These are phyloP conservation scores for Zoanthus sociatus DNA, from an alignment of 92 coral and sea anemone genomes.

Conservation along the genomic window DNA sequence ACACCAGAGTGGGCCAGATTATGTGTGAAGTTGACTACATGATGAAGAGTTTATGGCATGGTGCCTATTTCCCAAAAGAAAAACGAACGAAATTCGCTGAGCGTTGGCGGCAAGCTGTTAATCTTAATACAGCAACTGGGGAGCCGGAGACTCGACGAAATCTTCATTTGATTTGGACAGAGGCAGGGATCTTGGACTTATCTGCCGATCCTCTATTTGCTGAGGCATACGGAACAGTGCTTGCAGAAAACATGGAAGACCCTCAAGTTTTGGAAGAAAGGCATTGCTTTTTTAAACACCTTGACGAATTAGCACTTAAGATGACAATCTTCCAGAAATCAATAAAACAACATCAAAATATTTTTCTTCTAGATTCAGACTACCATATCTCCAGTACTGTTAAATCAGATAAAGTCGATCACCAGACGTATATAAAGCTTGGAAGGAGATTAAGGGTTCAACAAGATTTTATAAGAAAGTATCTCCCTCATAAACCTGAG, in stretches of 20 bases:
- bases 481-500: slow-evolving; percentile 81
- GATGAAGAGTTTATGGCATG: slow-evolving; percentile 99
- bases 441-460: slow-evolving; percentile 77
- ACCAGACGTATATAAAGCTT: slow-evolving; percentile 81
- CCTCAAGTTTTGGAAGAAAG: slow-evolving; percentile 76
- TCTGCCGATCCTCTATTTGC: slow-evolving; percentile 87
- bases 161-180: slow-evolving; percentile 94
- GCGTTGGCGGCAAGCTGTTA: slow-evolving; percentile 98
- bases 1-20: slow-evolving; percentile 97
- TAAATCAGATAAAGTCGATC: slow-evolving; percentile 86
- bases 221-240: slow-evolving; percentile 77
- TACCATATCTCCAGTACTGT: slow-evolving; percentile 87
- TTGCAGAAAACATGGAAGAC: slow-evolving; percentile 87
- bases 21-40: slow-evolving; percentile 91
- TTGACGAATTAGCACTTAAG: slow-evolving; percentile 89
- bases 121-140: slow-evolving; percentile 91
- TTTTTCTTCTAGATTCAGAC: slow-evolving; percentile 88
- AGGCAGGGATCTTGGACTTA: slow-evolving; percentile 95
- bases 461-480: slow-evolving; percentile 84
- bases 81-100: slow-evolving; percentile 96
- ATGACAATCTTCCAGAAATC: slow-evolving; percentile 83
- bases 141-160: slow-evolving; percentile 97
- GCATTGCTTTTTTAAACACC: slow-evolving; percentile 82
- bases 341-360: slow-evolving; percentile 89
- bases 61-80: slow-evolving; percentile 97